These are phyloP conservation scores for Brachyhypopomus gauderio DNA, from an alignment of 2,113 vertebrate genomes.

Conservation along the genomic window DNA sequence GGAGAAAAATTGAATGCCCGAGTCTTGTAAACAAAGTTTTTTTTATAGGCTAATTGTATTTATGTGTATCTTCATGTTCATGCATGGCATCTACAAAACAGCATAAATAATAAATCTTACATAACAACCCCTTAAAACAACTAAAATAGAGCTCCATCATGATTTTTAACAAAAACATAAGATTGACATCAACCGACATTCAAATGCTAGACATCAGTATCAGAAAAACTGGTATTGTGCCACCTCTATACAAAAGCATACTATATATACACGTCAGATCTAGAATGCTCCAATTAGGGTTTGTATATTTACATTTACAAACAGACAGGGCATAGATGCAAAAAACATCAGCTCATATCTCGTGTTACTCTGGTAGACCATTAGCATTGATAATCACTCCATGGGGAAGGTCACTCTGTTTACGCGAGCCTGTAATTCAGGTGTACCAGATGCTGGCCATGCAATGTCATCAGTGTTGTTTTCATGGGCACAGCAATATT, in stretches of 20 bases:
- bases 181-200: not conserved
- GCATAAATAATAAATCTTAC: no score
- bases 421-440: constrained; percentile 49
- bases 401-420: not conserved
- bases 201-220: not conserved
- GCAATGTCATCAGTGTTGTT: constrained; percentile 48
- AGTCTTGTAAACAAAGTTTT: no score
- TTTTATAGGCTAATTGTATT: no score
- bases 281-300: not conserved
- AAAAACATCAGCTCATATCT: not conserved
- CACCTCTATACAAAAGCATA: no score
- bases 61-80: no score
- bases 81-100: no score
- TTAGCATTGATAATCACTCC: constrained; percentile 7
- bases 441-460: constrained; percentile 50
- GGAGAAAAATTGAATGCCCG: no score
- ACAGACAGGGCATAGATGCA: not conserved
- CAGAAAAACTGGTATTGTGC: no score
- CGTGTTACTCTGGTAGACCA: not conserved
- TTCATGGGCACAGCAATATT: constrained; percentile 58
- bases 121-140: no score
- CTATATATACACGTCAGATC: not conserved
- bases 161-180: no score
- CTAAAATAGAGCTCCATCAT: no score
- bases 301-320: not conserved